Evolutionary conservation across 1,140 invertebrate genomes (phyloP), one percentile per base, ranked within the genome.

Genomic region (Globodera ellingtonae): DNA sequence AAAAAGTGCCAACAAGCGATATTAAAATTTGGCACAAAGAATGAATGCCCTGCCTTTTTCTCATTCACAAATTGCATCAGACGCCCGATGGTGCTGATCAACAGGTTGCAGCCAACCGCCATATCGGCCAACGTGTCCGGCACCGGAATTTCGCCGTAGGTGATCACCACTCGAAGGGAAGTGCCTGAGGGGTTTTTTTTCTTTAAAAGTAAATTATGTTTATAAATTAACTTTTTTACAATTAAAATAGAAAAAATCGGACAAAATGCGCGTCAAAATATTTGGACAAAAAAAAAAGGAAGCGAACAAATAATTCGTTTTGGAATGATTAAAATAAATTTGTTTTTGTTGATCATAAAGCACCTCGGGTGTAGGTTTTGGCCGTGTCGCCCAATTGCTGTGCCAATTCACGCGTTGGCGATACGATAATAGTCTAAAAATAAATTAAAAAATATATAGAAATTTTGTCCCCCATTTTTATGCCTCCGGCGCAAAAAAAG

Each of bases 51-150:
- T 67, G 47, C 83, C 67, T 47, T 56, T 24, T 78, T 85, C 72
- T 81, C 76, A 81, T 47, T 81, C 67, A 73, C 83, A 77, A 80
- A 86, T 82, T 83, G 88, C 86, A 21, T 85, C 80, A 99, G 95
- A 83, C 97, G 91, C 72, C 97, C 98, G 0, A 97, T 97, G 15
- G 97, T 99, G 0, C 47, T 97, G 21, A 99, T 95, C 72, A 99
- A 93, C 81, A 89, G 72, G 75, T 87, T 81, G 56, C 44, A 77
- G 15, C 81, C 81, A 15, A 6, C 21, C 8, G 50, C 48, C 46
- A 77, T 69, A 35, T 77, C 75, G 46, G 44, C 62, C 62, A 77
- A 67, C 13, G 75, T 62, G 50, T 82, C 82, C 9, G 65, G 24
- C 48, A 82, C 56, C 24, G 72, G 46, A 47, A 73, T 82, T 71